These are phyloP conservation scores for Laspeyria flexula DNA, from an alignment of 2,888 invertebrate genomes.

Conservation along the genomic window DNA sequence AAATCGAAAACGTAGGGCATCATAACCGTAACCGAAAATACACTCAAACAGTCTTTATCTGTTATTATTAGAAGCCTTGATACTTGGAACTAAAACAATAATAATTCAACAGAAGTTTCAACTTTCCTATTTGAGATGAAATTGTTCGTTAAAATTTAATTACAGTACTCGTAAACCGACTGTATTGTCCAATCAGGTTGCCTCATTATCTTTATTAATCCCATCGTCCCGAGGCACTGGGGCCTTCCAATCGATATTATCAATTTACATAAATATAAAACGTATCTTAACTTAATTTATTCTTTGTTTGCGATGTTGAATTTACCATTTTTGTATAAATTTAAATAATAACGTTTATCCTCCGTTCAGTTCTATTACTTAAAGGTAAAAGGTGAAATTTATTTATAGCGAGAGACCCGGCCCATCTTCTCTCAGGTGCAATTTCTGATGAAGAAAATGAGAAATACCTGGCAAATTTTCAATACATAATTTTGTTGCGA, in stretches of 20 bases:
- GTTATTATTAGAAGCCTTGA: background rate
- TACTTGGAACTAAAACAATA: background rate
- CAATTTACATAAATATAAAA: slow-evolving; percentile 16
- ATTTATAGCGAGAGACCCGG: too few species aligned
- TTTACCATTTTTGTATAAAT: too few species aligned
- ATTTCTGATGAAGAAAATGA: too few species aligned
- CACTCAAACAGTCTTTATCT: too few species aligned
- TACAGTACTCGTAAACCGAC: slow-evolving; percentile 7
- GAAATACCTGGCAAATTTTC: too few species aligned
- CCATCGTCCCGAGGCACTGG: slow-evolving; percentile 9
- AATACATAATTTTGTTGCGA: too few species aligned
- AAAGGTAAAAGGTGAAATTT: too few species aligned
- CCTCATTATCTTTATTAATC: slow-evolving; percentile 32
- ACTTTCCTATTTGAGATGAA: background rate
- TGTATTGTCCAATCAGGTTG: slow-evolving; percentile 17
- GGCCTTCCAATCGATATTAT: slow-evolving; percentile 20
- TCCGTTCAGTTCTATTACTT: too few species aligned
- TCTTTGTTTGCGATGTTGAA: background rate
- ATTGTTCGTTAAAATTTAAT: slow-evolving; percentile 1
- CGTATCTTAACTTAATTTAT: slow-evolving; percentile 4
- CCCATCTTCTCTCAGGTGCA: too few species aligned
- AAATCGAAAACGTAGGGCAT: too few species aligned
- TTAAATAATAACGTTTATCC: too few species aligned
- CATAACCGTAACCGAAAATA: too few species aligned
- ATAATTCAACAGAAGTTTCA: background rate